Evolutionary conservation across 2,797 vertebrate genomes (phyloP).

Genomic region (Cyclura pinguis): DNA sequence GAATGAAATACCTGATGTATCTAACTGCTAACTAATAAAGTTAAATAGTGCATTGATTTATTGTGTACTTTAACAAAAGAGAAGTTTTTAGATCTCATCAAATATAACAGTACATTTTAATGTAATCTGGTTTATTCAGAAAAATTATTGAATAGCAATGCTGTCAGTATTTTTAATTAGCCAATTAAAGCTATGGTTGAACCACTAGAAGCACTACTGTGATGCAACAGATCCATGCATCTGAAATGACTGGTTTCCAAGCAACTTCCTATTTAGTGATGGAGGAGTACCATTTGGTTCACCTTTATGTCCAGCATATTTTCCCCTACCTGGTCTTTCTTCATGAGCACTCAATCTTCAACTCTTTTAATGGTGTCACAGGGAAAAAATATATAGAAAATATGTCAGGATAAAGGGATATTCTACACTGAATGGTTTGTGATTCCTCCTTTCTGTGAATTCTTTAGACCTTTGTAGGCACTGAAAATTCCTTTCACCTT

Average conservation of each 20-base stretch:
- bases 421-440: not conserved
- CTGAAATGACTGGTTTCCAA: not conserved
- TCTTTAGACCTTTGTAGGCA: not conserved
- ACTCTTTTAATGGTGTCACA: not conserved
- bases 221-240: not conserved
- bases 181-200: not conserved
- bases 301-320: not conserved
- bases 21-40: constrained; percentile 31
- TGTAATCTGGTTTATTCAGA: not conserved
- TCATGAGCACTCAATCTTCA: not conserved
- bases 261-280: not conserved
- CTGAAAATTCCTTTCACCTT: not conserved
- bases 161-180: constrained; percentile 11
- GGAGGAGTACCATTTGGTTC: not conserved
- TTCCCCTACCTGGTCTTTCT: not conserved
- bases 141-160: constrained; percentile 19
- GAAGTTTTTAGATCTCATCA: not conserved
- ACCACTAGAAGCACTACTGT: not conserved
- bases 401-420: not conserved
- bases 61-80: constrained; percentile 9
- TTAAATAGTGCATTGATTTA: constrained; percentile 3
- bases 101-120: constrained; percentile 32
- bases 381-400: not conserved
- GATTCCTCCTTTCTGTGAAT: not conserved
- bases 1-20: constrained; percentile 10